Percentiles rank a stretch among this genome's conserved stretches.
Evolutionary conservation across 2,888 invertebrate genomes (phyloP).

Genomic region (Eupithecia subumbrata): DNA sequence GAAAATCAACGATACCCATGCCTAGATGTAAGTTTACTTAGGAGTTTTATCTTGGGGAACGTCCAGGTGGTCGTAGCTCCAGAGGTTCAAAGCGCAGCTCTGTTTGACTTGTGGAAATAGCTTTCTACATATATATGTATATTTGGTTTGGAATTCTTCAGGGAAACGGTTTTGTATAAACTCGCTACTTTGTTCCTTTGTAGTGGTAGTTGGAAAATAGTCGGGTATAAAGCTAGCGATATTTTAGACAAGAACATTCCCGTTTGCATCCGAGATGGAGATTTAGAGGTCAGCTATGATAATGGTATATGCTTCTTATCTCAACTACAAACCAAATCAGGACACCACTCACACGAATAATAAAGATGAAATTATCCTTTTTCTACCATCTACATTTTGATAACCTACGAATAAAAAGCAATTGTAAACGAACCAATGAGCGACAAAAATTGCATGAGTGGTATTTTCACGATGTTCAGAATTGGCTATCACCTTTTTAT

Average conservation of each 20-base stretch:
- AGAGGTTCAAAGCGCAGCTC: constrained; percentile 6
- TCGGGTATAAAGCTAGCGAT: not conserved
- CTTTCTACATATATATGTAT: not conserved
- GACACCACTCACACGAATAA: not conserved
- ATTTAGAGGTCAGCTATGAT: not conserved
- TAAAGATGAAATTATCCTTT: not conserved
- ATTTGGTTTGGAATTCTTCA: not conserved
- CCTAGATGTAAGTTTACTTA: constrained; percentile 9
- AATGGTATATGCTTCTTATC: not conserved
- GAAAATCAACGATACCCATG: not conserved
- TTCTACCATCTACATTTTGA: too few species aligned
- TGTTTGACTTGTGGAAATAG: constrained; percentile 12
- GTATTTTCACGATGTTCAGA: too few species aligned
- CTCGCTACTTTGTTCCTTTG: not conserved
- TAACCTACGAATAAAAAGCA: too few species aligned
- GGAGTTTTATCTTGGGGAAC: constrained; percentile 1
- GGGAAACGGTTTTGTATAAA: constrained; percentile 3
- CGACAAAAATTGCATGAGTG: too few species aligned
- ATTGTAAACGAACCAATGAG: too few species aligned
- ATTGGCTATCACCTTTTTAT: too few species aligned
- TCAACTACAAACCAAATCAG: not conserved
- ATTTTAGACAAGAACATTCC: not conserved
- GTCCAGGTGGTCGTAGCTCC: constrained; percentile 5
- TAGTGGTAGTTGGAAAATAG: not conserved
- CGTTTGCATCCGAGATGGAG: not conserved